These are phyloP conservation scores for Mus spicilegus DNA, from an alignment of 2,113 vertebrate genomes.

Conservation along the genomic window DNA sequence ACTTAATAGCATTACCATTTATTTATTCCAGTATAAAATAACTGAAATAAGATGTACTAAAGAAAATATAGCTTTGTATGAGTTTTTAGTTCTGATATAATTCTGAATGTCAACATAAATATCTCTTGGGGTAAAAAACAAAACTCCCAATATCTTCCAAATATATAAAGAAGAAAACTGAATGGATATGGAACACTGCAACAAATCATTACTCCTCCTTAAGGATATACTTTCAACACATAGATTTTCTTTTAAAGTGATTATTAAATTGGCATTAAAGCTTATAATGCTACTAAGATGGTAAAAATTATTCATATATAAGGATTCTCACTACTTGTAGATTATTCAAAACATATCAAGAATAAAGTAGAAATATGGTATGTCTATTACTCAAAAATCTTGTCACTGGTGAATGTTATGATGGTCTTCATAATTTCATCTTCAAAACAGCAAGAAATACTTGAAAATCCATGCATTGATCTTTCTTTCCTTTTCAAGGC, in stretches of 20 bases:
- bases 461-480: slow-evolving; percentile 39
- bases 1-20: slow-evolving; percentile 32
- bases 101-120: slow-evolving; percentile 67
- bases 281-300: slow-evolving; percentile 40
- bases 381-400: slow-evolving; percentile 13
- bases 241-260: slow-evolving; percentile 56
- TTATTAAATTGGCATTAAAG: slow-evolving; percentile 35
- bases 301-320: slow-evolving; percentile 46
- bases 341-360: slow-evolving; percentile 44
- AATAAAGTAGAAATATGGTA: slow-evolving; percentile 51
- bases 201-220: slow-evolving; percentile 60
- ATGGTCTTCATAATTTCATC: background rate
- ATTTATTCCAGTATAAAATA: slow-evolving; percentile 60
- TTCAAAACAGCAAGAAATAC: slow-evolving; percentile 15
- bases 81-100: slow-evolving; percentile 55
- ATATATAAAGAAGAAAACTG: slow-evolving; percentile 63
- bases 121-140: slow-evolving; percentile 59
- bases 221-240: slow-evolving; percentile 42
- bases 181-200: slow-evolving; percentile 66
- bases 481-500: background rate
- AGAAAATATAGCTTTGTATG: slow-evolving; percentile 66
- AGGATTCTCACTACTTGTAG: slow-evolving; percentile 7
- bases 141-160: slow-evolving; percentile 66
- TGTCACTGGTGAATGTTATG: background rate
- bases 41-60: slow-evolving; percentile 52